Evolutionary conservation across 2,113 vertebrate species (phyloP), one percentile per base, ranked within the genome.

Genomic region (Sclerurus mexicanus): DNA sequence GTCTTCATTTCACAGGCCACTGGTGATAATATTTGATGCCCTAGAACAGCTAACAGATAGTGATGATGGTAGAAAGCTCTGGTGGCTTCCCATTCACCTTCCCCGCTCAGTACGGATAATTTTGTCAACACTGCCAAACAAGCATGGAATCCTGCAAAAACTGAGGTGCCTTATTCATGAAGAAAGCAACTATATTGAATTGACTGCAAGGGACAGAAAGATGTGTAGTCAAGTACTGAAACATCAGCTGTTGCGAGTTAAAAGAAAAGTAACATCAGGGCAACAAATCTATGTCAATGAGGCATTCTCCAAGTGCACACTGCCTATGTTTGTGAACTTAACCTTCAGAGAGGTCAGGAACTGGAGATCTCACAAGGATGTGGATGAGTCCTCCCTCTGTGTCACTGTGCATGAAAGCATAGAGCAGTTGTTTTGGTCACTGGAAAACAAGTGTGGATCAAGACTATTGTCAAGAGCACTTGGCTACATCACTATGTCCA

Each of bases 261-360:
- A 99, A 93, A 98, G 99, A 81, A 99, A 99, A 96, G 99, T 99
- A 96, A 99, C 99, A 18, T 99, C 99, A 6, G 99, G 99, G 60
- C 99, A 99, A 95, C 99, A 99, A 96, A 99, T 99, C 85, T 99
- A 99, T 2, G 99, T 99, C 88, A 99, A 99, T 81, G 99, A 99
- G 53, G 99, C 99, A 3, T 98, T 99, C 77, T 99, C 99, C 68
- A 99, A 99, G 97, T 99, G 99, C 95, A 99, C 99, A 0, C 97
- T 99, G 95, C 99, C 99, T 12, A 99, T 99, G 99, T 99, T 99
- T 97, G 98, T 99, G 93, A 99, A 99, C 91, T 98, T 99, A 92
- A 99, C 99, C 89, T 99, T 99, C 97, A 98, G 98, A 95, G 99
- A 99, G 89, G 99, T 99, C 79, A 98, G 98, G 76, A 98, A 98